These are phyloP conservation scores for Diplazon laetatorius DNA, from an alignment of 2,888 invertebrate species.

Conservation along the genomic window DNA sequence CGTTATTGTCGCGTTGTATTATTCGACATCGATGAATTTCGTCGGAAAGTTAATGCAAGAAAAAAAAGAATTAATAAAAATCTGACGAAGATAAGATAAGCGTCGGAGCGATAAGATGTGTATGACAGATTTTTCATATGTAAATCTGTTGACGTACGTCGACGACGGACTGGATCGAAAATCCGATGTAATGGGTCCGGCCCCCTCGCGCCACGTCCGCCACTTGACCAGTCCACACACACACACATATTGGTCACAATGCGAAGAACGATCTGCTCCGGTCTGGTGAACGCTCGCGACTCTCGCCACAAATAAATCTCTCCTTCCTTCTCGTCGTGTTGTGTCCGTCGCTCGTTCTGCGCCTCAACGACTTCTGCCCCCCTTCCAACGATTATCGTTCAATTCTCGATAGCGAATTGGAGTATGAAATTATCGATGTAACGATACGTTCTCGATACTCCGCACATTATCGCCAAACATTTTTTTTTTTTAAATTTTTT, in stretches of 20 bases:
- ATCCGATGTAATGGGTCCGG: neutral
- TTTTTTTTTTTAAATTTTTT: no score
- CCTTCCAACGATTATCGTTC: constrained; percentile 34
- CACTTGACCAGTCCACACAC: constrained; percentile 51
- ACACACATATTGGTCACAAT: constrained; percentile 65
- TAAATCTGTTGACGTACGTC: neutral
- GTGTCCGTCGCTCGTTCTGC: constrained; percentile 12
- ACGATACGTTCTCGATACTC: constrained; percentile 55
- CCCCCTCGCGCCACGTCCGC: neutral
- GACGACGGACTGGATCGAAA: neutral
- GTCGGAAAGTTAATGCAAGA: no score
- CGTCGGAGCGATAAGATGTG: no score
- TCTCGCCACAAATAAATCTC: constrained; percentile 74
- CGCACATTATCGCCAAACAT: no score
- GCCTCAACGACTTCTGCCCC: constrained; percentile 12
- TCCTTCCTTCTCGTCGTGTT: constrained; percentile 56
- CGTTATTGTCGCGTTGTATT: no score
- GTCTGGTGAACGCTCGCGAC: constrained; percentile 52
- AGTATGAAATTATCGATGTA: constrained; percentile 65
- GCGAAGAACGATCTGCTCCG: constrained; percentile 7
- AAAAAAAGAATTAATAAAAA: no score
- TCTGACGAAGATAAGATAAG: no score
- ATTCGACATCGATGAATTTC: no score
- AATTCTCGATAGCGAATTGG: constrained; percentile 65
- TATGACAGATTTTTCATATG: neutral